These are phyloP conservation scores for Drosophila erecta DNA, from an alignment of 1,140 invertebrate species.

Conservation along the genomic window DNA sequence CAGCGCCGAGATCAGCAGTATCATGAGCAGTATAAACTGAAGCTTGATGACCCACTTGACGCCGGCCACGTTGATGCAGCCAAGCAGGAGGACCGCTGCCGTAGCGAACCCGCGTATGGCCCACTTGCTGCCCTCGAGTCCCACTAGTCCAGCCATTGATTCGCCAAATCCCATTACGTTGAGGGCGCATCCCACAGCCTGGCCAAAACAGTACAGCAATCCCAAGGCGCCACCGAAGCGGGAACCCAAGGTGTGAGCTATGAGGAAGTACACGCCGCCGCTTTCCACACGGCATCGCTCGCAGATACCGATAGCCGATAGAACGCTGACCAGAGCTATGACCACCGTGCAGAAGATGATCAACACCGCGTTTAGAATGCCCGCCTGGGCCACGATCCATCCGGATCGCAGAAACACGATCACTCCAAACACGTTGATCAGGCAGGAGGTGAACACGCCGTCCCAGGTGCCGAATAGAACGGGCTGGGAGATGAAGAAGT, in stretches of 20 bases:
- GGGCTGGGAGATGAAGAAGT: slow-evolving; percentile 96
- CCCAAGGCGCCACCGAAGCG: slow-evolving; percentile 96
- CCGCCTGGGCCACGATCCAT: slow-evolving; percentile 98
- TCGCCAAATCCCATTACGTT: slow-evolving; percentile 98
- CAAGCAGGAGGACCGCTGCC: slow-evolving; percentile 91
- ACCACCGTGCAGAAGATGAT: slow-evolving; percentile 94
- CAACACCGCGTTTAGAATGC: slow-evolving; percentile 93
- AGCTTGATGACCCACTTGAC: slow-evolving; percentile 97
- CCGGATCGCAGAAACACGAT: slow-evolving; percentile 98
- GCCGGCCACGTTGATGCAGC: slow-evolving; percentile 95
- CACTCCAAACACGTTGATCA: slow-evolving; percentile 98
- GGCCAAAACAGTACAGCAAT: slow-evolving; percentile 97
- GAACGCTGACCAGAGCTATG: slow-evolving; percentile 94
- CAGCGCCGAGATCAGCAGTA: slow-evolving; percentile 93
- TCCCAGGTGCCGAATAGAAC: slow-evolving; percentile 99
- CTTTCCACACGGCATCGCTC: slow-evolving; percentile 97
- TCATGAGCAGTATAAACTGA: slow-evolving; percentile 93
- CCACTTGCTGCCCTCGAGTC: slow-evolving; percentile 89
- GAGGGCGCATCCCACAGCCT: slow-evolving; percentile 97
- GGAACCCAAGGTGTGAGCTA: slow-evolving; percentile 97
- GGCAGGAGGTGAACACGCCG: slow-evolving; percentile 92
- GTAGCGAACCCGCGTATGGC: slow-evolving; percentile 92
- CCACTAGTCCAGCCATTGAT: slow-evolving; percentile 94
- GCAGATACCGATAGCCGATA: slow-evolving; percentile 98
- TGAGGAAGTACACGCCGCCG: slow-evolving; percentile 97